Conservation (phyloP, 1,140 invertebrate species). For the Diachasmimorpha longicaudata region DNA sequence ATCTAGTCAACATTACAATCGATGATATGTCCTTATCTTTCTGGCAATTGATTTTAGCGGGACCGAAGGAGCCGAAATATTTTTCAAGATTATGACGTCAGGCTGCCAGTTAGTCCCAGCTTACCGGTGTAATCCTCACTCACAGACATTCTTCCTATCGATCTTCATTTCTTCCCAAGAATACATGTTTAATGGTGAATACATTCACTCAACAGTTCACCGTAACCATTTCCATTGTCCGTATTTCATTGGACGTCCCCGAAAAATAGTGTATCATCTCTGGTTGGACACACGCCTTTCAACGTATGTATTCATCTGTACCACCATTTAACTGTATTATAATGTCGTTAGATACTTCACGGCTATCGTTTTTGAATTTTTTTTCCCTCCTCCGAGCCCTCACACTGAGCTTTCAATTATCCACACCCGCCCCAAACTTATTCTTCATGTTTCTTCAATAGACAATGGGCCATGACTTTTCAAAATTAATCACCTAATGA, state of each 20-base stretch:
- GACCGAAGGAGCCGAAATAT: constrained; percentile 41
- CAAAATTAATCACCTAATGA: constrained; percentile 5
- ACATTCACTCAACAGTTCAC: background rate
- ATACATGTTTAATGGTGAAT: background rate
- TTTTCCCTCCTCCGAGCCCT: background rate
- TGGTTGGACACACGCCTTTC: background rate
- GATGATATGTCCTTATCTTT: background rate
- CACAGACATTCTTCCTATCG: background rate
- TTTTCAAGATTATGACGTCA: constrained; percentile 63
- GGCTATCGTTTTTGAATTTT: background rate
- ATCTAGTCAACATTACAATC: too few relatives aligned
- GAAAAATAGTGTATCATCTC: background rate
- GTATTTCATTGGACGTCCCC: background rate
- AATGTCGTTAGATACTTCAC: constrained; percentile 5
- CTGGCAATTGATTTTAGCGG: background rate
- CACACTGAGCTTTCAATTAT: background rate
- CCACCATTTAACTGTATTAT: constrained; percentile 8
- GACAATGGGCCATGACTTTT: background rate
- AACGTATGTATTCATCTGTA: background rate
- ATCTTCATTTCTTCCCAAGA: background rate
- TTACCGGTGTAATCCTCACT: constrained; percentile 58
- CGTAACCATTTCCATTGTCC: background rate
- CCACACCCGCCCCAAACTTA: background rate
- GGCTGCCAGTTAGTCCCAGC: constrained; percentile 52
- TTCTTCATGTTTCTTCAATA: background rate